Evolutionary conservation across 2,888 invertebrate species (phyloP).

Genomic region (Cremastobaeus sp.): DNA sequence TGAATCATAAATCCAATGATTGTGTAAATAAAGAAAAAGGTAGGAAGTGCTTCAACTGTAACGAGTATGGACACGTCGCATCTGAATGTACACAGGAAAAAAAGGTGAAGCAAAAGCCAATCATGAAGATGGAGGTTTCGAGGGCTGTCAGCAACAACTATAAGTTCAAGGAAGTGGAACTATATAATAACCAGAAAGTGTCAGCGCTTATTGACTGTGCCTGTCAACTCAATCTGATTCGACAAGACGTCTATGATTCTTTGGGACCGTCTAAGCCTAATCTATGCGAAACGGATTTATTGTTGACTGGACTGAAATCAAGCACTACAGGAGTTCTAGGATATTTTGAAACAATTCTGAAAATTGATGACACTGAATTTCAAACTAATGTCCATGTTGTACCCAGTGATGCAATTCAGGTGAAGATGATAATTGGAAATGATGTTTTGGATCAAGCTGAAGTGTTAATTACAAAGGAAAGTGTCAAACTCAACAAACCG

Average conservation of each 20-base stretch:
- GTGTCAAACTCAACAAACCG: background rate
- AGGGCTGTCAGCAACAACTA: background rate
- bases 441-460: slow-evolving; percentile 35
- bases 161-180: slow-evolving; percentile 23
- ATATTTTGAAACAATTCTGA: slow-evolving; percentile 1
- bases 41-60: slow-evolving; percentile 4
- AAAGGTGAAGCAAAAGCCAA: background rate
- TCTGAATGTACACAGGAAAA: background rate
- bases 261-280: too few species aligned
- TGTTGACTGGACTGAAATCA: slow-evolving; percentile 2
- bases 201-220: slow-evolving; percentile 22
- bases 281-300: background rate
- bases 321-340: background rate
- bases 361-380: slow-evolving; percentile 20
- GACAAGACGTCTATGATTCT: slow-evolving; percentile 1
- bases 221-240: slow-evolving; percentile 6
- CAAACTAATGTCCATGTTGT: slow-evolving; percentile 21
- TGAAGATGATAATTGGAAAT: slow-evolving; percentile 28
- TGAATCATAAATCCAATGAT: background rate
- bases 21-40: background rate
- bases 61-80: background rate
- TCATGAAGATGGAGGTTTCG: background rate
- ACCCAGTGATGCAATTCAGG: slow-evolving; percentile 19
- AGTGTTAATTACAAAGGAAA: slow-evolving; percentile 1
- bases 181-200: slow-evolving; percentile 15